These are phyloP conservation scores for Onychomys arenicola DNA, from an alignment of 2,797 vertebrate species.

Conservation along the genomic window DNA sequence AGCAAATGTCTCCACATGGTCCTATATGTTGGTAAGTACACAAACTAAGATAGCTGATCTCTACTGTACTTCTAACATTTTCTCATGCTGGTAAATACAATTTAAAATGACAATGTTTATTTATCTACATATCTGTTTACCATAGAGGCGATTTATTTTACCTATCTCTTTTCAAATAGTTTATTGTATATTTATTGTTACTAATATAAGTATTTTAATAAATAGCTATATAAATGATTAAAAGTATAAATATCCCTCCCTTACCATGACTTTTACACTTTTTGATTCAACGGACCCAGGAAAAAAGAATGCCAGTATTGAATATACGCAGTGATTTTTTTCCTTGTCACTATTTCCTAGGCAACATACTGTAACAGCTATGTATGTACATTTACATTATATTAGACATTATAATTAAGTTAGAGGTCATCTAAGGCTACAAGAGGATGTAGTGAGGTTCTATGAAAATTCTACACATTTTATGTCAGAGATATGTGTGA, in stretches of 20 bases:
- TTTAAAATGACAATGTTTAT: not conserved
- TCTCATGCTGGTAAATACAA: not conserved
- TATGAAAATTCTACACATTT: not conserved
- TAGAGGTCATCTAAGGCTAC: not conserved
- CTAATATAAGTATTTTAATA: not conserved
- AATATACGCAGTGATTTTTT: not conserved
- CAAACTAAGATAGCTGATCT: not conserved
- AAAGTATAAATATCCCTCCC: not conserved
- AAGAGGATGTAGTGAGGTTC: not conserved
- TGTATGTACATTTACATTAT: not conserved
- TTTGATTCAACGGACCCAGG: not conserved
- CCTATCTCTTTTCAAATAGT: not conserved
- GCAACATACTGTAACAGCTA: not conserved
- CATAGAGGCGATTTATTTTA: not conserved
- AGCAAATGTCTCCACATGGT: not conserved
- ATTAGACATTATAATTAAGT: not conserved
- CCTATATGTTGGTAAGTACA: not conserved
- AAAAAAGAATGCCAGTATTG: not conserved
- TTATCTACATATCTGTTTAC: not conserved
- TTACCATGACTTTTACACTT: not conserved
- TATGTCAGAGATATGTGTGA: not conserved
- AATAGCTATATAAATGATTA: not conserved
- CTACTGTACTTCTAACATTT: not conserved
- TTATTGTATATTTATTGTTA: constrained; percentile 11
- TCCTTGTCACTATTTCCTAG: not conserved